These are phyloP conservation scores for Zoroaster sp. DNA, from an alignment of 53 echinoderm and acorn worm genomes.

Conservation along the genomic window DNA sequence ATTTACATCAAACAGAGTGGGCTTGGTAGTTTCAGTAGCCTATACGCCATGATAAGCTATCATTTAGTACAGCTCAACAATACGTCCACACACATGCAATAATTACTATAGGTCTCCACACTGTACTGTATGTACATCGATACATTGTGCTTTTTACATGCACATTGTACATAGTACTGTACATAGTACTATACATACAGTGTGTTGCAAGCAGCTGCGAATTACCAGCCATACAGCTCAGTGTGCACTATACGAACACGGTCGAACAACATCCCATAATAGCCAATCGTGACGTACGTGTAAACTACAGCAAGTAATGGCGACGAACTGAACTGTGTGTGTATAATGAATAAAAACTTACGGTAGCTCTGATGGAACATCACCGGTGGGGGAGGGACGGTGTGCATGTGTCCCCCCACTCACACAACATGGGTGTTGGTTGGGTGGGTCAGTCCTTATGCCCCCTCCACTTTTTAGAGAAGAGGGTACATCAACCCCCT, in stretches of 20 bases:
- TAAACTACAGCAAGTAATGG: slow-evolving; percentile 15
- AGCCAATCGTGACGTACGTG: not conserved
- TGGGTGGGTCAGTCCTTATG: no score
- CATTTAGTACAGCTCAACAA: not conserved
- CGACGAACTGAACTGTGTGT: not conserved
- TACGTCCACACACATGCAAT: not conserved
- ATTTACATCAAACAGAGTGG: not conserved
- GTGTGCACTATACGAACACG: not conserved
- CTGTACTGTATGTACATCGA: no score
- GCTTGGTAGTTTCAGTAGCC: not conserved
- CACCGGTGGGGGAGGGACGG: no score
- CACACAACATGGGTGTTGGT: no score
- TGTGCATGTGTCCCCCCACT: no score
- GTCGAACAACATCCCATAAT: slow-evolving; percentile 40
- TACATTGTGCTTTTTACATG: no score
- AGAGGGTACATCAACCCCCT: no score
- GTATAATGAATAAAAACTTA: slow-evolving; percentile 5
- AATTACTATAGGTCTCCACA: not conserved
- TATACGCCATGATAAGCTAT: not conserved
- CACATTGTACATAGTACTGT: no score
- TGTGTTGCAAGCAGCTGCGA: no score
- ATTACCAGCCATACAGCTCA: not conserved
- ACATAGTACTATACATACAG: not conserved
- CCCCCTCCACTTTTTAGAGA: no score
- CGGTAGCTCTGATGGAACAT: not conserved